phyloP scores from a whole-genome alignment of 2,888 invertebrate species.

The Apamea sordens region DNA sequence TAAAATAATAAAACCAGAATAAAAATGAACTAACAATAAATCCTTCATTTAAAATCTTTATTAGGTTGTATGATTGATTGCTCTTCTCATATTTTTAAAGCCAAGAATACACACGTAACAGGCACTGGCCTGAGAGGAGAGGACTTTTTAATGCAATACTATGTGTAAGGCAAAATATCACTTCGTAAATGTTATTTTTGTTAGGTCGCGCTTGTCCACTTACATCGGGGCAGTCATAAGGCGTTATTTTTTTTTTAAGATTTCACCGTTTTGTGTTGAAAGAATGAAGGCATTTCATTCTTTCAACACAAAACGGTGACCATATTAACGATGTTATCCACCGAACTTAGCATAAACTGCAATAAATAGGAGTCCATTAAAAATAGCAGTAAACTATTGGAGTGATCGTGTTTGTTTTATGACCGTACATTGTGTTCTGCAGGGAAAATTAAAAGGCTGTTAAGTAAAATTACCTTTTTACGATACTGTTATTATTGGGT shows the following conservation, averaged over 20 bases:
- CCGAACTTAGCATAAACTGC: constrained; percentile 61
- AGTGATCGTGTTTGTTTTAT: constrained; percentile 68
- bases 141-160: neutral
- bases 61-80: neutral
- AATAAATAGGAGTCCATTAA: constrained; percentile 58
- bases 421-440: constrained; percentile 39
- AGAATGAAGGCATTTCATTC: too few species aligned
- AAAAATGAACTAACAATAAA: neutral
- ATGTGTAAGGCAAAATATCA: neutral
- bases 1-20: constrained; percentile 1
- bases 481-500: constrained; percentile 59
- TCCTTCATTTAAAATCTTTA: neutral
- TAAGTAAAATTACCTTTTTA: constrained; percentile 70
- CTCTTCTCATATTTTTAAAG: constrained; percentile 10
- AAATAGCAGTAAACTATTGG: constrained; percentile 61
- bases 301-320: constrained; percentile 10
- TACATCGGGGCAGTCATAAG: too few species aligned
- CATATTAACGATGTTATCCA: constrained; percentile 40
- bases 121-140: neutral
- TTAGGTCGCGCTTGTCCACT: too few species aligned
- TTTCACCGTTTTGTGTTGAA: too few species aligned
- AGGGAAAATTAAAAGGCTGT: constrained; percentile 70
- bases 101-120: neutral
- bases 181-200: neutral
- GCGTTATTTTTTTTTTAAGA: too few species aligned